A percentile compares a stretch with the other conserved stretches of the same genome.
Conservation (phyloP, 1,140 invertebrate species). For the Platorchestia sp. region DNA sequence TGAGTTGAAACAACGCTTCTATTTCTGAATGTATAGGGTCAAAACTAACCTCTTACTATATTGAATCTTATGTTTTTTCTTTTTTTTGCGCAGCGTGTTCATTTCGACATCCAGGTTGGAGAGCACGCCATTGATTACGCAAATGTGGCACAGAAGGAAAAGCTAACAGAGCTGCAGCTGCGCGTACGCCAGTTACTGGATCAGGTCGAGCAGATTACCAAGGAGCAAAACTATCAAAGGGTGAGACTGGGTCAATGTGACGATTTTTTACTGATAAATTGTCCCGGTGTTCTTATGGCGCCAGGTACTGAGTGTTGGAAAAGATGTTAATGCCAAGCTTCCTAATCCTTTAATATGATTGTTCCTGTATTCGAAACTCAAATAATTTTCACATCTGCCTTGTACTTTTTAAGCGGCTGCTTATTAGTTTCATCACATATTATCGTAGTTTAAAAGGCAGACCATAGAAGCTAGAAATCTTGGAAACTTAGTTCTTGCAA, state of each 20-base stretch:
- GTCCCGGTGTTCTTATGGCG: background rate
- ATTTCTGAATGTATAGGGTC: background rate
- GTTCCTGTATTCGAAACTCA: no score
- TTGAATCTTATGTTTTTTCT: background rate
- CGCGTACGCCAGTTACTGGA: constrained; percentile 95
- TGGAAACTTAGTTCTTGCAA: no score
- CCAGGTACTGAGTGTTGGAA: background rate
- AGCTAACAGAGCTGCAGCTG: constrained; percentile 94
- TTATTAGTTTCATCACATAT: background rate
- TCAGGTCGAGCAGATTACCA: constrained; percentile 99
- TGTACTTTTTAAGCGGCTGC: no score
- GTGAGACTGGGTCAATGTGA: constrained; percentile 74
- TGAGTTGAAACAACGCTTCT: background rate
- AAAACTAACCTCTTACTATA: background rate
- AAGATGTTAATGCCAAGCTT: constrained; percentile 40
- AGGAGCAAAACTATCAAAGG: constrained; percentile 99
- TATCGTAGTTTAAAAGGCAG: background rate
- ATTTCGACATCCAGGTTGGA: constrained; percentile 98
- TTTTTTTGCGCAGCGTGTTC: constrained; percentile 80
- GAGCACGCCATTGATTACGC: constrained; percentile 99
- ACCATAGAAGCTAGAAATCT: background rate
- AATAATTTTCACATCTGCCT: no score
- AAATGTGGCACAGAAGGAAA: constrained; percentile 97
- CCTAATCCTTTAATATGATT: background rate
- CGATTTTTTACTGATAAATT: no score